phyloP scores from a whole-genome alignment of 1,140 invertebrate genomes.

The Tetramorium parvispinum region DNA sequence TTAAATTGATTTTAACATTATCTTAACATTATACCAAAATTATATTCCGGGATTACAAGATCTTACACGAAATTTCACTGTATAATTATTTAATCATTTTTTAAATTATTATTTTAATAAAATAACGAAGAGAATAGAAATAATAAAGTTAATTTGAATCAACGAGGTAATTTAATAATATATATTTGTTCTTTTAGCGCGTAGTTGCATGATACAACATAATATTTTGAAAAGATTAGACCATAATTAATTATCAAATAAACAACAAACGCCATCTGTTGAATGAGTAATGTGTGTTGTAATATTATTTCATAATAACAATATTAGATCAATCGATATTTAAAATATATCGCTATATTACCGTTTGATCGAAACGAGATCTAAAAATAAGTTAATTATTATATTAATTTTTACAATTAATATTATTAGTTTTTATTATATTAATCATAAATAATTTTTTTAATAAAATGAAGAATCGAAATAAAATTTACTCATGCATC shows the following conservation, averaged over 20 bases:
- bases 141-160: background rate
- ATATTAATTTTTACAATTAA: background rate
- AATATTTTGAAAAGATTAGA: background rate
- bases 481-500: background rate
- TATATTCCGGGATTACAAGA: background rate
- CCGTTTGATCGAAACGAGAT: background rate
- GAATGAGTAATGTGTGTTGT: background rate
- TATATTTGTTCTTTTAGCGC: background rate
- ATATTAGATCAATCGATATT: background rate
- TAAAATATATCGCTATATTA: constrained; percentile 15
- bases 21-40: background rate
- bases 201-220: background rate
- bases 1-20: background rate
- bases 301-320: background rate
- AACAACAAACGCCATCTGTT: constrained; percentile 7
- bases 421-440: background rate
- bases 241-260: background rate
- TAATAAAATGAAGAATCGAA: background rate
- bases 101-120: background rate
- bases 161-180: background rate
- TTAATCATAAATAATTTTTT: background rate
- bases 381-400: background rate
- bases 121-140: background rate
- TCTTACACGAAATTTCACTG: background rate
- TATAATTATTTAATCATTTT: background rate